Base-by-base conservation (phyloP, 2,888 invertebrate genomes). In the Parnassius glacialis region DNA sequence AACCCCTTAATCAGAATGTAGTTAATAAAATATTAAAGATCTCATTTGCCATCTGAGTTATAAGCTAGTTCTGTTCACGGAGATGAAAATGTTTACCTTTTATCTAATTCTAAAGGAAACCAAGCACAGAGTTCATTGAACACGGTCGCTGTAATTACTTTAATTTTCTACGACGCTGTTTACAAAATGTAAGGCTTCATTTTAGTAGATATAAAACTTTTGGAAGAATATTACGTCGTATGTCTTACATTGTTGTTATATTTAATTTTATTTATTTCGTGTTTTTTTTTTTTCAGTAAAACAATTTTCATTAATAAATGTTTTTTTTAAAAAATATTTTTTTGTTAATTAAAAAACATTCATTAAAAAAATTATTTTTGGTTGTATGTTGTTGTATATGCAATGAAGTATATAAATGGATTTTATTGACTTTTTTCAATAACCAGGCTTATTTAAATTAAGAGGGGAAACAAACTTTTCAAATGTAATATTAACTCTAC, bases 41-140 rank as follows among this genome's bases (percentile, higher is more conserved):
- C 20, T 48, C 16, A 59, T 53, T 59, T 41, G 20, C 47, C 42
- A 11, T 43, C 41, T 43, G 13, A 48, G 13, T 50, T 50, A 51
- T 44, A 55, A 55, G 54, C 50, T 43, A 55, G 50, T 48, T 55
- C 16, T 45, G 41, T 58, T 52, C 12, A 52, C 13, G 11, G 41
- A 43, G 42, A 43, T 59, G 60, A 34, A 50, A 25, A 44, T 54
- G 54, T 60, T 60, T 51, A 51, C 54, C 50, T 60, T 60, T 53
- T 47, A 53, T 48, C 43, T 55, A 55, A 55, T 48, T 59, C 20
- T 51, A 54, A 55, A 60, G 51, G 16, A 44, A 60, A 34, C 50
- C 60, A 11, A 43, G 44, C 13, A 48, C 16, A 43, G 12, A 54
- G 54, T 55, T 55, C 55, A 44, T 55, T 60, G 55, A 55, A 59